These are phyloP conservation scores for Lycophotia porphyrea DNA, from an alignment of 2,888 invertebrate genomes.

Conservation along the genomic window DNA sequence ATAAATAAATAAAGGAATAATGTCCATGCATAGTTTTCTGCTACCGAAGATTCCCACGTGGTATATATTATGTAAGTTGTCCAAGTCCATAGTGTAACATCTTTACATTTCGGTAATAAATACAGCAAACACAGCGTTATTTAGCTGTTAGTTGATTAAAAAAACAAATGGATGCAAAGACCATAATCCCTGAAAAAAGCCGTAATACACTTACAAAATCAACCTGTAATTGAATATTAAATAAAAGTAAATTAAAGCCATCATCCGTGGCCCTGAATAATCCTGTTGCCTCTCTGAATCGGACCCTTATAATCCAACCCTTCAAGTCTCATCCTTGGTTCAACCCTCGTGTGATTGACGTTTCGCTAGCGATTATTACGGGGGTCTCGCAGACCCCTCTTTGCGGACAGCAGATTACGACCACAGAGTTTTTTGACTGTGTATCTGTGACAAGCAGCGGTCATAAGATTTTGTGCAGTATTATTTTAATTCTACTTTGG, in stretches of 20 bases:
- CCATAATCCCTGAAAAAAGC: conserved; percentile 31
- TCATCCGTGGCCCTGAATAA: conserved; percentile 82
- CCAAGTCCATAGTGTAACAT: not conserved
- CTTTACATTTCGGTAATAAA: not conserved
- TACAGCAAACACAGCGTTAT: not conserved
- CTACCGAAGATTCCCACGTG: not conserved
- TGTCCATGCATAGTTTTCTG: not conserved
- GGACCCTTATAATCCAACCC: conserved; percentile 89
- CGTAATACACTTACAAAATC: conserved; percentile 60
- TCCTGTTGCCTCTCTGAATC: conserved; percentile 82
- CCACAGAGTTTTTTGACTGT: conserved; percentile 69
- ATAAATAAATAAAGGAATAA: no score
- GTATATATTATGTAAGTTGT: not conserved
- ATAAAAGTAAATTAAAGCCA: conserved; percentile 83
- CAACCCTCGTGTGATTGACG: conserved; percentile 86
- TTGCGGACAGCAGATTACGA: conserved; percentile 76
- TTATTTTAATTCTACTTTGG: conserved; percentile 45
- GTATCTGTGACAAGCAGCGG: conserved; percentile 59
- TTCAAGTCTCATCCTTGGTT: conserved; percentile 82
- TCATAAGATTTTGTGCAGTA: conserved; percentile 53
- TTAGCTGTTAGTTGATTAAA: not conserved
- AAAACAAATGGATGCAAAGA: conserved; percentile 6
- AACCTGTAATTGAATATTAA: conserved; percentile 80
- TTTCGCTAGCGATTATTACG: conserved; percentile 82
- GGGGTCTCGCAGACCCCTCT: conserved; percentile 73